Conservation (phyloP, 2,888 invertebrate genomes). For the Aphodius sticticus region DNA sequence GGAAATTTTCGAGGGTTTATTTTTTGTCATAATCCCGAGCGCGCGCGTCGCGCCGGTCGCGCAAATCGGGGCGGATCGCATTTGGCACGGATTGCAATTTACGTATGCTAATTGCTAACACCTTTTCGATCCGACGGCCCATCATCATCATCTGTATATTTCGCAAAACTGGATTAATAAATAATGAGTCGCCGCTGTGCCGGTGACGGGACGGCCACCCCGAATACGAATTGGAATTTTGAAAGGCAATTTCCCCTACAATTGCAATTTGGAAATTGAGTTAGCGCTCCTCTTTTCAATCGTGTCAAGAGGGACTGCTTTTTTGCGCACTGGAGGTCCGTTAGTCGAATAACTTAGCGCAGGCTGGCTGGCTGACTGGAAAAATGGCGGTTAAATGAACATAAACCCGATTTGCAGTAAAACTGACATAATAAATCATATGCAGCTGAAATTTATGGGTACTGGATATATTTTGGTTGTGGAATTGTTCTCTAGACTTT, state of each 20-base stretch:
- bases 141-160: conserved; percentile 19
- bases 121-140: conserved; percentile 18
- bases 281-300: not conserved
- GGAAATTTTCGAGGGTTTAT: not conserved
- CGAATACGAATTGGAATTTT: conserved; percentile 22
- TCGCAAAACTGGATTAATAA: conserved; percentile 15
- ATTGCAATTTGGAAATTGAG: conserved; percentile 17
- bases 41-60: not conserved
- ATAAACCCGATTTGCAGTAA: too few species aligned
- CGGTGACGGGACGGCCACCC: conserved; percentile 12
- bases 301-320: not conserved
- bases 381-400: too few species aligned
- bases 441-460: too few species aligned
- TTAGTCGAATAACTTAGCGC: not conserved
- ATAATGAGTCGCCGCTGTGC: conserved; percentile 15
- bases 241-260: conserved; percentile 20
- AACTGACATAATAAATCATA: too few species aligned
- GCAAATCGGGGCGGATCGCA: not conserved
- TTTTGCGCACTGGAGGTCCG: not conserved
- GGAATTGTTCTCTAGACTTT: too few species aligned
- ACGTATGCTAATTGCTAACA: conserved; percentile 21
- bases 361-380: not conserved
- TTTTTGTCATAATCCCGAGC: not conserved
- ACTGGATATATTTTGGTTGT: too few species aligned
- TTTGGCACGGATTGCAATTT: conserved; percentile 21